Base-by-base conservation (phyloP, 2,888 invertebrate genomes). In the Dicycla oo region DNA sequence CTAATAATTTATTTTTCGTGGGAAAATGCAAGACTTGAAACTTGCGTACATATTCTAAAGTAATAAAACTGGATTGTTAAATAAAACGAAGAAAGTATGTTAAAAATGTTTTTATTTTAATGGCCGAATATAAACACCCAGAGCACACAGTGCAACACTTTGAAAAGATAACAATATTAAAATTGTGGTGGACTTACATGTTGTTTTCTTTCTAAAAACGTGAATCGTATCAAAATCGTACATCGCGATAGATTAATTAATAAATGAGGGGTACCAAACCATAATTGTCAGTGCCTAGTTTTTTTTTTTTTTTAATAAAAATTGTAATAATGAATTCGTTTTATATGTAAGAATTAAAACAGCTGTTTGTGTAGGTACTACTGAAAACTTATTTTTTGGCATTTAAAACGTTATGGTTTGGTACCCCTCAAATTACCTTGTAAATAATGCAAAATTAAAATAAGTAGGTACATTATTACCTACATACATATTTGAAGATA, bases 101-200 rank as follows among this genome's bases (percentile, higher is more conserved):
- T 15, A 11, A 53, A 53, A n/a, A 54, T 8, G 15, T 40, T 13
- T n/a, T 75, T 66, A 23, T 65, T 66, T 74, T 40, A 13, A 15
- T 15, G 6, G 10, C 5, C n/a, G 8, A 47, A 11, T 34, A 11
- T 20, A 18, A 38, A 43, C 3, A 38, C 18, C 1, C 34, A 30
- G 23, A 15, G 58, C 49, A 26, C 18, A 26, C 43, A n/a, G 38
- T 30, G 38, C 74, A 38, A 38, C 62, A 38, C 2, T 61, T 53
- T 10, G 5, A 1, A 26, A 26, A 18, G 23, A 45, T 26, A 38
- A 38, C 26, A 38, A 4, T 40, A 11, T 26, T 23, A 20, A 20
- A n/a, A 66, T 34, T 15, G 4, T 34, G 3, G 34, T 43, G 34
- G 18, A 20, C 20, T 47, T 18, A 8, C 20, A 11, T 23, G 2